Percentiles rank a stretch among this genome's conserved stretches.
Evolutionary conservation across 2,797 vertebrate genomes (phyloP).

Genomic region (Sebastolobus altivelis): DNA sequence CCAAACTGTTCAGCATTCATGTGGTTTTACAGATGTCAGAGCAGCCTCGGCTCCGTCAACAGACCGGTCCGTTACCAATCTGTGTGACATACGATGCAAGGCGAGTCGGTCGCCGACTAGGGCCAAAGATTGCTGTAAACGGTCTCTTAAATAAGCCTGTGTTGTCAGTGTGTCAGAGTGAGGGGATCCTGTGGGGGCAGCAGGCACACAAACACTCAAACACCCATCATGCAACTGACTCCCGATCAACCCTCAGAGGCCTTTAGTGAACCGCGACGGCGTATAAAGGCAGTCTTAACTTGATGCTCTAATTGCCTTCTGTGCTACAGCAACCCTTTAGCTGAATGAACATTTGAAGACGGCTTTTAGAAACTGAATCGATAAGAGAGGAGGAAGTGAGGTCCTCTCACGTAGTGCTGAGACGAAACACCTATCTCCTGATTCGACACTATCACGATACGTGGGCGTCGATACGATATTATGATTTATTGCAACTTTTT

Average conservation of each 20-base stretch:
- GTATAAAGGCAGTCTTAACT: constrained; percentile 35
- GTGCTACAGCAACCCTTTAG: constrained; percentile 36
- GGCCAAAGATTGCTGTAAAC: constrained; percentile 38
- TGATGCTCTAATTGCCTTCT: constrained; percentile 51
- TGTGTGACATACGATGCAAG: constrained; percentile 17
- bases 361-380: constrained; percentile 35
- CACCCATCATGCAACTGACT: constrained; percentile 16
- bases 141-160: not conserved
- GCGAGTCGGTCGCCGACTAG: constrained; percentile 5
- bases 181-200: constrained; percentile 9
- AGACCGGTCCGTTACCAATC: not conserved
- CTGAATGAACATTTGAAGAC: constrained; percentile 23
- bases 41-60: constrained; percentile 7
- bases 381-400: constrained; percentile 15
- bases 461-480: accelerated
- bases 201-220: constrained; percentile 7
- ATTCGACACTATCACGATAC: no score
- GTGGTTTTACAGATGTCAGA: constrained; percentile 18
- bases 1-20: constrained; percentile 43
- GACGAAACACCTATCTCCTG: no score
- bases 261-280: not conserved
- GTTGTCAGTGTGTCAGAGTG: constrained; percentile 43
- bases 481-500: no score
- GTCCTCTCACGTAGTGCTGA: not conserved
- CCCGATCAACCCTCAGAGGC: constrained; percentile 36